Conservation (phyloP, 2,888 invertebrate genomes). For the Limnephilus marmoratus region DNA sequence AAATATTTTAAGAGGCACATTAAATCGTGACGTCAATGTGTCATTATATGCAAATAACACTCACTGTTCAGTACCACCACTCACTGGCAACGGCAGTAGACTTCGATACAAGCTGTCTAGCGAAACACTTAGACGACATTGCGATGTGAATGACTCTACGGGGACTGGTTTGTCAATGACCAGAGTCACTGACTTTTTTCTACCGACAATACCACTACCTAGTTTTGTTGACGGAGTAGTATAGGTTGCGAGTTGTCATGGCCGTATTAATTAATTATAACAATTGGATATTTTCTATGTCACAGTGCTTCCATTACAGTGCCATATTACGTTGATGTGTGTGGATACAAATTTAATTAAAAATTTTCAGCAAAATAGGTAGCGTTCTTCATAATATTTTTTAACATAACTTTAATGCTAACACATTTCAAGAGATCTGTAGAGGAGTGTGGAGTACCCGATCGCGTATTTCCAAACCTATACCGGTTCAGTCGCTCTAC, state of each 20-base stretch:
- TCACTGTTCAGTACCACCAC: neutral
- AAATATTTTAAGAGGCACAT: slow-evolving; percentile 16
- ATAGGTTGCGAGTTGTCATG: neutral
- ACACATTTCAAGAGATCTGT: too few relatives aligned
- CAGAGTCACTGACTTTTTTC: neutral
- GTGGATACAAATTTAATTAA: too few relatives aligned
- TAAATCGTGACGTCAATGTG: slow-evolving; percentile 20
- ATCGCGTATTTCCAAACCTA: too few relatives aligned
- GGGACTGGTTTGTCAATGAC: neutral
- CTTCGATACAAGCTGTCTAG: neutral
- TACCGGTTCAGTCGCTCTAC: too few relatives aligned
- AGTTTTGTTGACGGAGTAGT: neutral
- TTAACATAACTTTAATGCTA: too few relatives aligned
- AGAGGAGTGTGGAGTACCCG: too few relatives aligned
- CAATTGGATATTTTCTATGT: neutral
- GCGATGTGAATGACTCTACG: slow-evolving; percentile 9
- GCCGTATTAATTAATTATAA: neutral
- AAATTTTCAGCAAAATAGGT: too few relatives aligned
- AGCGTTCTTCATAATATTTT: too few relatives aligned
- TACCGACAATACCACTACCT: neutral
- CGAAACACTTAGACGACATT: neutral
- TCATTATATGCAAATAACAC: slow-evolving; percentile 41
- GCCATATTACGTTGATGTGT: too few relatives aligned
- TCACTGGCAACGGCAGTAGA: neutral
- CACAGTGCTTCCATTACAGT: neutral